Evolutionary conservation across 1,140 invertebrate genomes (phyloP), one percentile per base, ranked within the genome.

Genomic region (Formica exsecta): DNA sequence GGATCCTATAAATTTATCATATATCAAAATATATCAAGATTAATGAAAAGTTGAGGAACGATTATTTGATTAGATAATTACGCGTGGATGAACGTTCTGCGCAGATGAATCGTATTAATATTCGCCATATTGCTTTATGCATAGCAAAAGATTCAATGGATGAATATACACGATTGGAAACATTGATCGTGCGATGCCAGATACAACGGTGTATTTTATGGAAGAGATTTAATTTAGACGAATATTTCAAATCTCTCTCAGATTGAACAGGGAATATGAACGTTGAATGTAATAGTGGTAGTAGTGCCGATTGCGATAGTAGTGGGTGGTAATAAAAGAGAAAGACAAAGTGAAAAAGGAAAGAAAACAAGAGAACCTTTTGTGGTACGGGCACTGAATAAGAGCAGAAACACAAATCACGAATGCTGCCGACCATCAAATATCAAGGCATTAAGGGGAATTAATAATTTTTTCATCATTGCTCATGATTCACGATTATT

Each of bases 201-300:
- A 81, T 85, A 83, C 87, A 79, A 75, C 25, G 62, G 71, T 54
- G 71, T 54, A 85, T 77, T 77, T 38, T 85, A 77, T 66, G 61
- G 76, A 74, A 81, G 77, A 81, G 65, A 81, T 88, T 88, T 87
- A 87, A 89, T 89, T 87, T 89, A 76, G 77, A 89, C 85, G 85
- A 89, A 89, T 79, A 66, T 89, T 89, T 89, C 68, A 89, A 89
- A 89, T 87, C 48, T 51, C 48, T 51, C 48, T 51, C 85, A 89
- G 87, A 89, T 86, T 83, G 59, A 77, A 75, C 38, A 38, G 48
- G 32, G 38, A 87, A 85, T 85, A 77, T 59, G 59, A 44, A 64
- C 61, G 32, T 59, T 71, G 77, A 32, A 59, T 81, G 48, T 32
- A 32, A 51, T 80, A 70, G 54, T 80, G 38, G 48, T 80, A 16